These are phyloP conservation scores for Drosophila engyochracea DNA, from an alignment of 2,888 invertebrate genomes.

Conservation along the genomic window DNA sequence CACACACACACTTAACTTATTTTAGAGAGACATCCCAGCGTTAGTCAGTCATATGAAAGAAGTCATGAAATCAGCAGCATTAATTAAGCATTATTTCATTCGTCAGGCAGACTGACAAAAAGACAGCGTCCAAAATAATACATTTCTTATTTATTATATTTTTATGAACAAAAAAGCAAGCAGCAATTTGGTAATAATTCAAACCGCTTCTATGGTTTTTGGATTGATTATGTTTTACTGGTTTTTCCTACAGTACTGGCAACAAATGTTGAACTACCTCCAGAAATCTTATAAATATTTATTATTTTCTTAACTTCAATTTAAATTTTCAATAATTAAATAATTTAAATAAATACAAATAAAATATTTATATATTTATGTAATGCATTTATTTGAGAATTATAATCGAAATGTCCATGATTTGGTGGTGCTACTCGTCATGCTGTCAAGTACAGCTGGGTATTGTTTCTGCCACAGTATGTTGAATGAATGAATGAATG, in stretches of 20 bases:
- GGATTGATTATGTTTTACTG: not conserved
- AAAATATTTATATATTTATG: not conserved
- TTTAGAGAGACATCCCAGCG: not conserved
- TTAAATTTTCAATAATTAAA: not conserved
- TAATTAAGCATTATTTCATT: not conserved
- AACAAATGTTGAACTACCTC: not conserved
- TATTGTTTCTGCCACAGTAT: constrained; percentile 33
- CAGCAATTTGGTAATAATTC: not conserved
- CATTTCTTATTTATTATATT: not conserved
- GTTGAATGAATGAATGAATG: constrained; percentile 37
- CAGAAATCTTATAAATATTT: not conserved
- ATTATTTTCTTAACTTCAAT: not conserved
- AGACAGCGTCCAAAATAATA: no score
- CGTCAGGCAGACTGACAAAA: not conserved
- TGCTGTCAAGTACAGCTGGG: constrained; percentile 6
- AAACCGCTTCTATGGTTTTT: not conserved
- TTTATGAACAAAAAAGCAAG: not conserved
- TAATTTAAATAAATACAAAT: not conserved
- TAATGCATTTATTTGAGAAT: not conserved
- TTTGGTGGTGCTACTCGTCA: not conserved
- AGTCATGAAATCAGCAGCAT: not conserved
- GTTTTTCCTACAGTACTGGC: not conserved
- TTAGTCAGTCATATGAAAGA: not conserved
- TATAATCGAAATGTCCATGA: not conserved
- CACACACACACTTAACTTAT: constrained; percentile 22